Evolutionary conservation across 2,113 vertebrate genomes (phyloP).

Genomic region (Halichoerus grypus): DNA sequence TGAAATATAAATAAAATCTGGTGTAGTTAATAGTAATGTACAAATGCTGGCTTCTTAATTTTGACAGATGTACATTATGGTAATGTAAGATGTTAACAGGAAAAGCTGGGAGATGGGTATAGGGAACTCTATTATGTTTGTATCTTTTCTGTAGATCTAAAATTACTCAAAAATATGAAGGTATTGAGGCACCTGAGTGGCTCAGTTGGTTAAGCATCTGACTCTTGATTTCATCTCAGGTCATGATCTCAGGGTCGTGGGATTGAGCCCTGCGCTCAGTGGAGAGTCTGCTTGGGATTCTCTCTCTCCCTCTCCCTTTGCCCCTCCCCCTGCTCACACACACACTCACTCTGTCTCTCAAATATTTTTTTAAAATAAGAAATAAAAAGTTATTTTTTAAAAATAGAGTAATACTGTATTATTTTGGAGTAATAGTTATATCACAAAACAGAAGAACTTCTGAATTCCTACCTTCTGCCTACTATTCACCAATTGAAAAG

Average conservation of each 20-base stretch:
- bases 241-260: neutral
- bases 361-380: neutral
- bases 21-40: neutral
- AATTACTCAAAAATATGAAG: conserved; percentile 6
- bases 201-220: neutral
- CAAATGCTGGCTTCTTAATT: conserved; percentile 12
- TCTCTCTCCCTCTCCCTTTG: neutral
- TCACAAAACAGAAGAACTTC: neutral
- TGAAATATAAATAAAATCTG: neutral
- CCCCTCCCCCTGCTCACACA: neutral
- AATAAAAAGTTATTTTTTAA: neutral
- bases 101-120: neutral
- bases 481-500: neutral
- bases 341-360: neutral
- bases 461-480: neutral
- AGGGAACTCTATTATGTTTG: neutral
- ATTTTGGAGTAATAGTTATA: neutral
- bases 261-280: neutral
- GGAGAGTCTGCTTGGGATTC: neutral
- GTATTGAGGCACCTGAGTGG: neutral
- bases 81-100: neutral
- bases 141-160: neutral
- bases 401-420: neutral
- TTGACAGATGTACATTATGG: neutral
- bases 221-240: neutral